These are phyloP conservation scores for Platygyra sinensis DNA, from an alignment of 64 coral and sea anemone genomes.

Conservation along the genomic window DNA sequence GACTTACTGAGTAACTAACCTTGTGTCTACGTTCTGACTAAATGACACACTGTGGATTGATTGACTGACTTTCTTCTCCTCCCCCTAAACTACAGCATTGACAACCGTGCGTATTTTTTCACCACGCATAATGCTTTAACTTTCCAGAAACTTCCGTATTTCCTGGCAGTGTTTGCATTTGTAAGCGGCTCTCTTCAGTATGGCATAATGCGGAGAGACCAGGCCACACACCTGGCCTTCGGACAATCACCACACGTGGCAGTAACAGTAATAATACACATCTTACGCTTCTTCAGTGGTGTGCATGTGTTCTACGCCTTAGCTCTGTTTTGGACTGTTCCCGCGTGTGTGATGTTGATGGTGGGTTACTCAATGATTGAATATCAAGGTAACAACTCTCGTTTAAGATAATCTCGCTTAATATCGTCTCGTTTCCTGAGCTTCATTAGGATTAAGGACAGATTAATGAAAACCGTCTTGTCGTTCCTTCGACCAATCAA, in stretches of 20 bases:
- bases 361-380: conserved; percentile 61
- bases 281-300: conserved; percentile 45
- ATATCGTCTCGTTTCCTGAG: too few relatives aligned
- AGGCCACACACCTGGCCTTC: conserved; percentile 54
- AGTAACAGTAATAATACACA: conserved; percentile 5
- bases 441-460: too few relatives aligned
- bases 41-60: too few relatives aligned
- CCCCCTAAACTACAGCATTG: not conserved
- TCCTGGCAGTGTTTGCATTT: conserved; percentile 35
- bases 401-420: too few relatives aligned
- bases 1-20: too few relatives aligned
- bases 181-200: conserved; percentile 39
- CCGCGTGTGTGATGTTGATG: conserved; percentile 51
- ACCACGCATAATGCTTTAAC: not conserved
- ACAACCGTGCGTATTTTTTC: not conserved
- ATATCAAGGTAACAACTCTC: conserved; percentile 75
- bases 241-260: not conserved
- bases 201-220: conserved; percentile 40
- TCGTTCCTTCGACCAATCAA: too few relatives aligned
- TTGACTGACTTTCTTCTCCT: too few relatives aligned
- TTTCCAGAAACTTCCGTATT: conserved; percentile 40
- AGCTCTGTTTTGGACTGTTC: conserved; percentile 59
- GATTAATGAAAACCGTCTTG: too few relatives aligned
- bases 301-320: conserved; percentile 61
- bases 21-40: too few relatives aligned